Conservation (phyloP, 2,888 invertebrate species). For the Podotricha telesiphe region DNA sequence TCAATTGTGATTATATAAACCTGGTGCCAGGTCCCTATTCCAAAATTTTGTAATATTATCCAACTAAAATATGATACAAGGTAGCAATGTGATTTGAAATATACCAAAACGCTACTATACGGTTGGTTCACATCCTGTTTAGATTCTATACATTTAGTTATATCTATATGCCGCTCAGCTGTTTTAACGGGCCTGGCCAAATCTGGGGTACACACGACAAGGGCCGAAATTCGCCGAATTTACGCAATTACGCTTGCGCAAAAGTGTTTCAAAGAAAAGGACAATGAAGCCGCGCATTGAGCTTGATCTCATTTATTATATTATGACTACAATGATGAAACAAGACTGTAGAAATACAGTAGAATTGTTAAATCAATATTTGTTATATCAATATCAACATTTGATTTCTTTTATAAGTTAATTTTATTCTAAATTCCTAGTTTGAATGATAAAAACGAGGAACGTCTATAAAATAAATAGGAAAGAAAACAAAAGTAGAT, state of each 20-base stretch:
- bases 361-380: background rate
- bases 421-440: background rate
- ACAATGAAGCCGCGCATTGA: slow-evolving; percentile 21
- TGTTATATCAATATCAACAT: no score
- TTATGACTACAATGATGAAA: slow-evolving; percentile 25
- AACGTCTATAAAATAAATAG: background rate
- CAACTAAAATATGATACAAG: no score
- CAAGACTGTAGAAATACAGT: slow-evolving; percentile 10
- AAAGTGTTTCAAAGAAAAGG: slow-evolving; percentile 22
- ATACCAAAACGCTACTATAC: background rate
- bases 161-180: slow-evolving; percentile 19
- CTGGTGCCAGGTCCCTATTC: no score
- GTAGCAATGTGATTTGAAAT: background rate
- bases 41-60: no score
- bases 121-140: background rate
- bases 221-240: slow-evolving; percentile 34
- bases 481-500: no score
- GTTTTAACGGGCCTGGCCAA: slow-evolving; percentile 21
- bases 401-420: no score
- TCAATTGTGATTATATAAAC: background rate
- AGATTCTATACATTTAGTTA: background rate
- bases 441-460: background rate
- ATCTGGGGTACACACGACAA: slow-evolving; percentile 24
- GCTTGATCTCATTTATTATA: slow-evolving; percentile 25
- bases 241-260: slow-evolving; percentile 43